Base-by-base conservation (phyloP, 2,888 invertebrate species). In the Dinocampus coccinellae region DNA sequence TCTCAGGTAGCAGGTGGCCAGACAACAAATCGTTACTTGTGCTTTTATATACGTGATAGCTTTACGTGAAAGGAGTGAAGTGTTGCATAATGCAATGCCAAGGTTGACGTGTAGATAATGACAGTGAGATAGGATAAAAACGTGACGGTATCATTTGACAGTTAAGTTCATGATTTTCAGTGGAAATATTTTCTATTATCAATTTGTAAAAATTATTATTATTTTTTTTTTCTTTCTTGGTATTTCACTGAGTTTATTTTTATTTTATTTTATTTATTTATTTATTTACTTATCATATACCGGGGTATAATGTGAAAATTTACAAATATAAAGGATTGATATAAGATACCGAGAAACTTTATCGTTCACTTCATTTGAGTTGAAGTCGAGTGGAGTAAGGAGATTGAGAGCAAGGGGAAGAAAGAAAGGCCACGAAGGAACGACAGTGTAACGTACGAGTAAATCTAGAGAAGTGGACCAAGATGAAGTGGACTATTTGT, bases 1-100 rank as follows among this genome's bases (percentile, higher is more conserved):
- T 63, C 68, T 73, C 71, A 64, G 73, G 68, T 73, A 69, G 36
- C 70, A 73, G 57, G 72, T 75, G 72, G 47, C 60, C 60, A 75
- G 76, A 73, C 75, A 73, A 75, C 72, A 66, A 73, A 77, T 73
- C 70, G 74, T 68, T 70, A 63, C 70, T 57, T 39, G 39, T 22
- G 39, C 26, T 66, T 42, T 70, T 58, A 39, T 39, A 39, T 55
- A 72, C 55, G 72, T 68, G 72, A 73, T 57, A 61, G 67, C 53
- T 53, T 42, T 58, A 66, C 47, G 64, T 47, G 52, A 64, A 22
- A 47, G 36, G 66, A 24, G 24, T 57, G 39, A 63, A 47, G 11
- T 26, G 26, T 29, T 66, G 66, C 66, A 66, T 66, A 39, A 57
- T 57, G 66, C 42, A 57, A 16, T 16, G n/a, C 11, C 24, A 66